Evolutionary conservation across 2,113 vertebrate species (phyloP).

Genomic region (Halichoeres trimaculatus): DNA sequence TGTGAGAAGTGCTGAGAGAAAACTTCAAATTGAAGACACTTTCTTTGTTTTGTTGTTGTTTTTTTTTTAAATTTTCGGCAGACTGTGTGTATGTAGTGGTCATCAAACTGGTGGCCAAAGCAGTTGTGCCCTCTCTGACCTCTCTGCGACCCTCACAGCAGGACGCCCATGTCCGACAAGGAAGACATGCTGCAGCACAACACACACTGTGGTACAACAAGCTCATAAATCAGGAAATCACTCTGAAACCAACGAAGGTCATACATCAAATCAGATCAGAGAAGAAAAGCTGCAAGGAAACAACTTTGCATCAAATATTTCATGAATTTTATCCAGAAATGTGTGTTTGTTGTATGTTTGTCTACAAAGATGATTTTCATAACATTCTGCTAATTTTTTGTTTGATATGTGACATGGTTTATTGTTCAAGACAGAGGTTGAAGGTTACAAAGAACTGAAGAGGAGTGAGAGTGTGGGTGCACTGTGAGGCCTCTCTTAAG

Average conservation of each 20-base stretch:
- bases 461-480: not conserved
- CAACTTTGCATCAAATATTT: not conserved
- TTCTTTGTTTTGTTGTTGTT: too few relatives aligned
- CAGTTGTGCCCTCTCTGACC: slow-evolving; percentile 83
- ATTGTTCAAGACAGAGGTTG: not conserved
- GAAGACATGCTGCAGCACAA: slow-evolving; percentile 76
- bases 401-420: not conserved
- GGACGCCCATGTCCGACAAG: slow-evolving; percentile 83
- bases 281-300: not conserved
- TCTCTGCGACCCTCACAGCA: slow-evolving; percentile 83
- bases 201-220: slow-evolving; percentile 67
- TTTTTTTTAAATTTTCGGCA: not conserved
- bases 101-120: slow-evolving; percentile 48
- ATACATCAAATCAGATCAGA: not conserved
- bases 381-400: too few relatives aligned
- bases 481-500: too few relatives aligned
- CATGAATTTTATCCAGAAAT: not conserved
- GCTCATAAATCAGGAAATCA: slow-evolving; percentile 58
- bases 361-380: too few relatives aligned
- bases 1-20: not conserved
- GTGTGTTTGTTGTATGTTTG: not conserved
- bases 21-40: not conserved
- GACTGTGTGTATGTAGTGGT: slow-evolving; percentile 3
- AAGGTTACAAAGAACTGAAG: not conserved
- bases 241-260: not conserved